Percentiles rank a stretch among this genome's conserved stretches.
Conservation (phyloP, 1,140 invertebrate species). For the Anadara kagoshimensis region DNA sequence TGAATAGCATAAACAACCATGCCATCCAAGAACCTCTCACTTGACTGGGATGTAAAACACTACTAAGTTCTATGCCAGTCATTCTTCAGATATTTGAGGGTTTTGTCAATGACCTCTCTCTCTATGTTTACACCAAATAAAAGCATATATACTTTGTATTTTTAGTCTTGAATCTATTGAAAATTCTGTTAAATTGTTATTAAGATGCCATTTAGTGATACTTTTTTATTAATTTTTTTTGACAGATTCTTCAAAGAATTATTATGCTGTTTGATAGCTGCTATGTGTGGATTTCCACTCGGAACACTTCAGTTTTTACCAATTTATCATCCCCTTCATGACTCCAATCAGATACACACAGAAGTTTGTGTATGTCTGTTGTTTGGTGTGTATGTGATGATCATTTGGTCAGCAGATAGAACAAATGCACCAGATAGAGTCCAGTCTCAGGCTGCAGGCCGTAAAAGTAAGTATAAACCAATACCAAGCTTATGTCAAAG, state of each 20-base stretch:
- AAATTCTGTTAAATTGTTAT: too few relatives aligned
- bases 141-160: too few relatives aligned
- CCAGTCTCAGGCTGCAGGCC: constrained; percentile 1
- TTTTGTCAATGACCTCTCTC: too few relatives aligned
- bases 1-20: too few relatives aligned
- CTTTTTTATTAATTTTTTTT: constrained; percentile 51
- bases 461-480: constrained; percentile 15
- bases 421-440: constrained; percentile 23
- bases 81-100: too few relatives aligned
- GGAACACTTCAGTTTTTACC: constrained; percentile 83
- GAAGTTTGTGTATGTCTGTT: constrained; percentile 82
- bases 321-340: constrained; percentile 85
- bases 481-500: too few relatives aligned
- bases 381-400: constrained; percentile 76
- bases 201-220: too few relatives aligned
- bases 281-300: constrained; percentile 81
- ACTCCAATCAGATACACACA: constrained; percentile 80
- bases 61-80: too few relatives aligned
- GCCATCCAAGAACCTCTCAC: too few relatives aligned
- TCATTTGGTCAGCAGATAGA: constrained; percentile 72
- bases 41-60: too few relatives aligned
- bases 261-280: constrained; percentile 76
- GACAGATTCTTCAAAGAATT: constrained; percentile 79
- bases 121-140: too few relatives aligned
- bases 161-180: too few relatives aligned